phyloP scores from a whole-genome alignment of 2,113 vertebrate genomes.

The Taxidea taxus region DNA sequence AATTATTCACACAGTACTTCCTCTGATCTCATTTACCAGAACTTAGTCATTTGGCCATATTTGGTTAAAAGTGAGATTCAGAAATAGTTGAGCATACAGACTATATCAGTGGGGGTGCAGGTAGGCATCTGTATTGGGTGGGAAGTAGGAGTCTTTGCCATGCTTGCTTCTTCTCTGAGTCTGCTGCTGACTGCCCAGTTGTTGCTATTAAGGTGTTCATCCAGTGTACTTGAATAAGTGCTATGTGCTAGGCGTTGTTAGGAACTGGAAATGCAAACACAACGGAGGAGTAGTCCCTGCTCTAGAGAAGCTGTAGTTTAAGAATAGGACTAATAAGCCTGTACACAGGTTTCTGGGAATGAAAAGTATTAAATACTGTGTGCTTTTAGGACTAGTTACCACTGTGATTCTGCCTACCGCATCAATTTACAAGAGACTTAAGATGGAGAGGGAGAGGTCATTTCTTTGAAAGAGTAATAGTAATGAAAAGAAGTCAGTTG shows the following conservation, averaged over 20 bases:
- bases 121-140: not conserved
- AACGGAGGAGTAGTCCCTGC: not conserved
- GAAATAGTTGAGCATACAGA: not conserved
- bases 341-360: not conserved
- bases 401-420: not conserved
- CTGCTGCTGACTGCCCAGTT: not conserved
- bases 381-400: not conserved
- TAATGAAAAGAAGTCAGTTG: not conserved
- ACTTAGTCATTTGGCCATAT: not conserved
- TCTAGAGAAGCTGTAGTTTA: conserved; percentile 2
- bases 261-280: not conserved
- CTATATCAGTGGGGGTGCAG: not conserved
- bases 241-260: not conserved
- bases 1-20: not conserved
- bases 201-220: not conserved
- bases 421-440: not conserved
- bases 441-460: not conserved
- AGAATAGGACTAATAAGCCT: not conserved
- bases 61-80: conserved; percentile 4
- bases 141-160: not conserved
- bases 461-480: not conserved
- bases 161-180: not conserved
- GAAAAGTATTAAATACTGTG: not conserved
- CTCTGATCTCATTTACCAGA: not conserved
- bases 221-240: not conserved